Conservation (phyloP, 1,140 invertebrate genomes). For the Trichogramma pretiosum region DNA sequence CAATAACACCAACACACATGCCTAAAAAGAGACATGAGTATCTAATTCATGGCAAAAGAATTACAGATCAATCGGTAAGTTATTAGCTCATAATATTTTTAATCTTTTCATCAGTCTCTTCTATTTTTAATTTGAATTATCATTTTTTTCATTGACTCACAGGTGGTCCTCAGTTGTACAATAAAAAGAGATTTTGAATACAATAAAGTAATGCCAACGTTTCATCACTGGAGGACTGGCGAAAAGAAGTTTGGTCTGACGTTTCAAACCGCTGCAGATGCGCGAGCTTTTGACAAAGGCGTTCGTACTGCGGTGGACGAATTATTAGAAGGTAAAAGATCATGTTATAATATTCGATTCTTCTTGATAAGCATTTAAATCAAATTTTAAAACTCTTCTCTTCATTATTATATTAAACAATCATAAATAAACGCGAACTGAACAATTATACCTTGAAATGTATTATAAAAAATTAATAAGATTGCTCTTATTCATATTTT, state of each 20-base stretch:
- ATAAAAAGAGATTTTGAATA: conserved; percentile 95
- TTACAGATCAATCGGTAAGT: conserved; percentile 82
- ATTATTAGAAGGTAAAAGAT: conserved; percentile 71
- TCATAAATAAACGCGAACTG: no score
- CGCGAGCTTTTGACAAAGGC: conserved; percentile 87
- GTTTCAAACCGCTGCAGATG: conserved; percentile 89
- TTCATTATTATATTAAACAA: no score
- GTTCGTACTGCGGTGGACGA: conserved; percentile 84
- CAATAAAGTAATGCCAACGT: conserved; percentile 96
- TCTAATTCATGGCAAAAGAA: conserved; percentile 82
- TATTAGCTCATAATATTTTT: conserved; percentile 1
- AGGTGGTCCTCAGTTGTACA: conserved; percentile 89
- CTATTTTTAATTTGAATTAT: not conserved
- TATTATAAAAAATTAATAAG: no score
- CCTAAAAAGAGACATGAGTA: conserved; percentile 65
- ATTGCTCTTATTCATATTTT: no score
- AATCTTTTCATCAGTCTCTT: conserved; percentile 9
- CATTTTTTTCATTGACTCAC: conserved; percentile 24
- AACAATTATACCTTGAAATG: no score
- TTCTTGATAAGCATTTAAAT: no score
- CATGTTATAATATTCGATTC: not conserved
- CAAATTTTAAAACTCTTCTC: no score
- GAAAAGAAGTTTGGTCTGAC: conserved; percentile 92
- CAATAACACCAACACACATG: conserved; percentile 31
- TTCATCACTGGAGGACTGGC: conserved; percentile 94